A percentile compares a stretch with the other conserved stretches of the same genome.
These are phyloP conservation scores for Rhadina sibilatrix DNA, from an alignment of 2,113 vertebrate species.

Conservation along the genomic window DNA sequence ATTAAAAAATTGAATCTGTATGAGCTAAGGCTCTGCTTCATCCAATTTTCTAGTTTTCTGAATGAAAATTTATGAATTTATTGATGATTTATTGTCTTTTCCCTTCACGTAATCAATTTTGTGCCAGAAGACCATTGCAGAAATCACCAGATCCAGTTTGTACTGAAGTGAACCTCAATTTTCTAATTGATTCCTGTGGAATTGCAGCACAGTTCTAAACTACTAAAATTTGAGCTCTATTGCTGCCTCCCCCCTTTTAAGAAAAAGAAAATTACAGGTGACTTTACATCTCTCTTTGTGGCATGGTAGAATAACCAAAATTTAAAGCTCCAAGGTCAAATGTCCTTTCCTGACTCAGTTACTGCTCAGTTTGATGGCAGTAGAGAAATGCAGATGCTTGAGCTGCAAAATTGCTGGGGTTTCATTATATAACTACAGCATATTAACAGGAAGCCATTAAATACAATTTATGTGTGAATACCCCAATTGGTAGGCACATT, in stretches of 20 bases:
- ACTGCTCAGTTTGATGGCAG: slow-evolving; percentile 50
- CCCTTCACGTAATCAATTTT: not conserved
- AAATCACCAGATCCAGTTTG: not conserved
- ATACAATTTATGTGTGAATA: slow-evolving; percentile 60
- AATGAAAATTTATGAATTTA: slow-evolving; percentile 38
- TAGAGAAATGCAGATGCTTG: slow-evolving; percentile 40
- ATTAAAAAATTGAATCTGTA: slow-evolving; percentile 33
- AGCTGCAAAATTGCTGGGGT: slow-evolving; percentile 47
- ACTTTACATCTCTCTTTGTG: not conserved
- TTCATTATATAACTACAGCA: slow-evolving; percentile 56
- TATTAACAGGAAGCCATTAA: slow-evolving; percentile 71
- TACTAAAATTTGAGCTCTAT: not conserved
- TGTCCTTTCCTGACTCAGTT: slow-evolving; percentile 42
- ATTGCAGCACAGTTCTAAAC: not conserved
- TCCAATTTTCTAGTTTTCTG: slow-evolving; percentile 31
- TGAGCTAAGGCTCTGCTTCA: slow-evolving; percentile 30
- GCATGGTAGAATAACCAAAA: not conserved
- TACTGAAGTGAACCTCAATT: not conserved
- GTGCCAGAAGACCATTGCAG: not conserved
- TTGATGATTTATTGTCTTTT: slow-evolving; percentile 36
- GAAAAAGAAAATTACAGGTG: not conserved
- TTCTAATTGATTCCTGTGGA: not conserved
- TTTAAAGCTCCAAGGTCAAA: slow-evolving; percentile 60
- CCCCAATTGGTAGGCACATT: not conserved
- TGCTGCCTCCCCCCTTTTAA: not conserved